phyloP scores from a whole-genome alignment of 2,888 invertebrate genomes.

The Cosmopolites sordidus region DNA sequence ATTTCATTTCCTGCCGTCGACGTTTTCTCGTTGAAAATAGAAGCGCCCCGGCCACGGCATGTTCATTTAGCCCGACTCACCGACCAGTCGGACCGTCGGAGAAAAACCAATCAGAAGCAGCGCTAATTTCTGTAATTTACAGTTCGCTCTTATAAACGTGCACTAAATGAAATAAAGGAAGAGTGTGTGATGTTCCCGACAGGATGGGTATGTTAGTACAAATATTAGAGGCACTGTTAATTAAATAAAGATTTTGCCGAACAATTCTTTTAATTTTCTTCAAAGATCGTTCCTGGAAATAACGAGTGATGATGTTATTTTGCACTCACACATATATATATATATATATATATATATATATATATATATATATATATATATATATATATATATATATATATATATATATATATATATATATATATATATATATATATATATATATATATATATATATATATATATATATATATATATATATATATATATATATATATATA shows the following conservation, averaged over 20 bases:
- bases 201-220: background rate
- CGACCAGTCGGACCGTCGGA: background rate
- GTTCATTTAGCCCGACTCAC: background rate
- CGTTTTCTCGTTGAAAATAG: background rate
- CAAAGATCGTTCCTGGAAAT: too few species aligned
- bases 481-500: constrained; percentile 8
- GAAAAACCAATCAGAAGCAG: constrained; percentile 1
- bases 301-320: too few species aligned
- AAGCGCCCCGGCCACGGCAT: background rate
- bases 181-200: background rate
- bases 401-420: constrained; percentile 10
- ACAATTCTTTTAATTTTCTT: background rate
- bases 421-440: constrained; percentile 8
- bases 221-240: background rate
- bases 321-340: background rate
- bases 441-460: constrained; percentile 9
- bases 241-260: background rate
- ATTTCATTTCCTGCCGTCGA: constrained; percentile 1
- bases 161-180: background rate
- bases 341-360: constrained; percentile 10
- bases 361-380: constrained; percentile 12
- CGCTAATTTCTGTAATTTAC: constrained; percentile 2
- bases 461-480: constrained; percentile 7
- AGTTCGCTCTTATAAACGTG: background rate
- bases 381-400: constrained; percentile 13